A percentile compares a stretch with the other conserved stretches of the same genome.
These are phyloP conservation scores for Pachliopta kotzebuea DNA, from an alignment of 2,888 invertebrate genomes.

Conservation along the genomic window DNA sequence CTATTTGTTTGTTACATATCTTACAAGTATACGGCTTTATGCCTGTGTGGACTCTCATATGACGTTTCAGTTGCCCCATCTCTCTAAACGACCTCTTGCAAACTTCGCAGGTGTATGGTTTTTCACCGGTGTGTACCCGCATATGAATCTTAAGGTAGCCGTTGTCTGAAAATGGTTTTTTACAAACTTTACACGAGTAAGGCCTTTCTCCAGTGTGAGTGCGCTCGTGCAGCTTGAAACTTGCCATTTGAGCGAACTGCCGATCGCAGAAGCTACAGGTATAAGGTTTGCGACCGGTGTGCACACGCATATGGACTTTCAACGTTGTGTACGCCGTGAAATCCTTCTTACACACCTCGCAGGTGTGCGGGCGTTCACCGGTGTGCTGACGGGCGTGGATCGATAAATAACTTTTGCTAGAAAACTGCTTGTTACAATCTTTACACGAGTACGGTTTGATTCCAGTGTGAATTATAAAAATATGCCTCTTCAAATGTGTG, in stretches of 20 bases:
- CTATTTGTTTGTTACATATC: conserved; percentile 68
- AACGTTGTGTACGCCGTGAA: conserved; percentile 68
- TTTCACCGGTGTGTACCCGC: conserved; percentile 65
- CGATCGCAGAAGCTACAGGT: conserved; percentile 59
- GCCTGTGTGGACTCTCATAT: conserved; percentile 62
- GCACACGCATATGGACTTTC: conserved; percentile 69
- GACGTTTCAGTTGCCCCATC: conserved; percentile 62
- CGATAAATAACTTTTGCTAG: conserved; percentile 64
- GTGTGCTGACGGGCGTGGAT: conserved; percentile 68
- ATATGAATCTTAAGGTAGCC: conserved; percentile 70
- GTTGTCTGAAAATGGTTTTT: conserved; percentile 68
- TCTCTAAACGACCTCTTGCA: conserved; percentile 65
- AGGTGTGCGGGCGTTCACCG: conserved; percentile 60
- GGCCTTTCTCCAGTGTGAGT: conserved; percentile 68
- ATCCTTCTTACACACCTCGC: conserved; percentile 65
- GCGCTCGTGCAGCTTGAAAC: conserved; percentile 64
- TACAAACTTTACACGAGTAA: conserved; percentile 59
- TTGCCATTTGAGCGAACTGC: conserved; percentile 68
- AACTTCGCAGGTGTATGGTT: conserved; percentile 59
- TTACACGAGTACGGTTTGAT: conserved; percentile 58
- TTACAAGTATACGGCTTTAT: conserved; percentile 67
- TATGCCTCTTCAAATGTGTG: conserved; percentile 66
- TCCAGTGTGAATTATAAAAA: conserved; percentile 64
- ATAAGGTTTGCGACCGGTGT: conserved; percentile 67
- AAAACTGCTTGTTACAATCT: conserved; percentile 64